Base-by-base conservation (phyloP, 1,140 invertebrate species). In the Hermetia illucens region DNA sequence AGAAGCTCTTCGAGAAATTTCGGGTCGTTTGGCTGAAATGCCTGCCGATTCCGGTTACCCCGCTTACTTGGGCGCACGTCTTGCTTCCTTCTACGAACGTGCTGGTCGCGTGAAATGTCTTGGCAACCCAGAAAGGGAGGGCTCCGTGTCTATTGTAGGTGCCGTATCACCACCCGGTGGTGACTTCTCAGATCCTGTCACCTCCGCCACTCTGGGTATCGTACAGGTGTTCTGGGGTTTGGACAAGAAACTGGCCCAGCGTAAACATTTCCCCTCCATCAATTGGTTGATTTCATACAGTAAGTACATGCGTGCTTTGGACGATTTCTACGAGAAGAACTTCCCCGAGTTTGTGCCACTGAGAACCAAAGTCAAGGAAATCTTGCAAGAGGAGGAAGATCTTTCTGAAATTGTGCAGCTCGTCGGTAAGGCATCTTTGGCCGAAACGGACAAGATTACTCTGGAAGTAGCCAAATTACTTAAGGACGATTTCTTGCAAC, bases 181-280 rank as follows among this genome's bases (percentile, higher is more conserved):
- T 75, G 96, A 99, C 66, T 98, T 98, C 74, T 98, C 96, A 21
- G 96, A 99, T 77, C 96, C 96, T 42, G 96, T 99, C 18, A 99
- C 96, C 4, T 93, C 94, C 5, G 94, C 95, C 40, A 99, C 96
- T 17, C 75, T 99, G 34, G 90, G 93, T 78, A 98, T 98, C 62
- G 95, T 98, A 16, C 95, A 98, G 71, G 96, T 98, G 61, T 98
- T 98, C 71, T 99, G 95, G 95, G 96, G 96, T 51, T 70, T 99
- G 48, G 96, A 99, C 62, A 99, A 99, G 66, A 98, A 98, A 64
- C 71, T 99, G 33, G 96, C 96, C 3, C 96, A 99, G 66, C 75
- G 96, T 43, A 99, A 99, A 67, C 96, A 99, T 69, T 99, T 99
- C 74, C 96, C 96, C 25, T 98, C 94, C 39, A 92, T 99, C 63